Evolutionary conservation across 2,113 vertebrate genomes (phyloP), one percentile per base, ranked within the genome.

Genomic region (Neotragus moschatus): DNA sequence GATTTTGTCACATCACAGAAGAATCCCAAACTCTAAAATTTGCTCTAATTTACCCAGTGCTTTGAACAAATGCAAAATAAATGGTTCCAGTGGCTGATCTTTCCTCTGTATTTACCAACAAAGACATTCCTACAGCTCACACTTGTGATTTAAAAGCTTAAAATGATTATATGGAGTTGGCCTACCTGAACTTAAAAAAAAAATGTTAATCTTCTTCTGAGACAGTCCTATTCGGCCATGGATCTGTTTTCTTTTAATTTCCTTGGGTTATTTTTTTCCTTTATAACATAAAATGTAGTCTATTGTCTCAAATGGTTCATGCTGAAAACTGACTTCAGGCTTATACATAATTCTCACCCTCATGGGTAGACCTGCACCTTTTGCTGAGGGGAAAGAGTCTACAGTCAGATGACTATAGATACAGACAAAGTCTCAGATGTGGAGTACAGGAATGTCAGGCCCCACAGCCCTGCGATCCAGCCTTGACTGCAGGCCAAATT

Each of bases 21-120:
- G 91, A 96, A 89, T 86, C 82, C 86, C 63, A 91, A 61, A 91
- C 36, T 53, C 49, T 88, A 89, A n/a, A 94, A 15, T 89, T 81
- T 61, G n/a, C 49, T 93, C 58, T 90, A 73, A 81, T 82, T 77
- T 84, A 70, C 73, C 87, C 84, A 90, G 47, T 80, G 56, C 56
- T 95, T 81, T 95, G 75, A 92, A 91, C 80, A 93, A 97, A 92
- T 61, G n/a, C 30, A 86, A 86, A 60, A 66, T 49, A 49, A 60
- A 87, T 43, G 25, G 49, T 61, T 88, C 60, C 75, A 88, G 36
- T 25, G n/a, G 28, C 60, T 88, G 47, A 23, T 51, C 26, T 14
- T 75, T 84, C 70, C 17, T 80, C 75, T 49, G 6, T 55, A 49
- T 81, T 39, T 84, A 91, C 88, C 87, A 94, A 36, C 55, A 82